These are phyloP conservation scores for Penaeus vannamei DNA, from an alignment of 1,140 invertebrate genomes.

Conservation along the genomic window DNA sequence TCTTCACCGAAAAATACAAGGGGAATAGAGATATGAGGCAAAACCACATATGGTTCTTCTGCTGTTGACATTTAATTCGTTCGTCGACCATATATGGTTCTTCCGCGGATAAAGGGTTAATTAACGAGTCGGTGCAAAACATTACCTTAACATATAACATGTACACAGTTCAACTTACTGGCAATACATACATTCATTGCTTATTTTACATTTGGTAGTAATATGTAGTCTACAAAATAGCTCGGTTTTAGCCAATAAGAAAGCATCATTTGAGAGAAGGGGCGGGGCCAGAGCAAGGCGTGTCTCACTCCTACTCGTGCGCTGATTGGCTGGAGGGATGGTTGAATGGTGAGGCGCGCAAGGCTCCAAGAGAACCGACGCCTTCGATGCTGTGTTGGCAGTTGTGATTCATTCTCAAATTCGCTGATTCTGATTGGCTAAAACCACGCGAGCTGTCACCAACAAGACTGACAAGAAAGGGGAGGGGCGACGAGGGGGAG, in stretches of 20 bases:
- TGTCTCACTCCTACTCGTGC: constrained; percentile 61
- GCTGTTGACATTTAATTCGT: too few species aligned
- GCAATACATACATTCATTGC: constrained; percentile 61
- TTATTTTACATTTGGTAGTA: constrained; percentile 52
- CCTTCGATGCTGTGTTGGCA: constrained; percentile 47
- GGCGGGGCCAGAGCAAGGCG: constrained; percentile 54
- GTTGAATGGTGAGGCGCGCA: constrained; percentile 59
- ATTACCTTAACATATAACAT: constrained; percentile 62
- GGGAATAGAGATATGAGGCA: too few species aligned
- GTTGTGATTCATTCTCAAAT: constrained; percentile 31
- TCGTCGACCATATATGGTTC: too few species aligned
- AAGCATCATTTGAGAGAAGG: constrained; percentile 28
- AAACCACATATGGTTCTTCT: too few species aligned
- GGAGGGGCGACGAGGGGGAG: background rate
- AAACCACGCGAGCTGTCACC: constrained; percentile 27
- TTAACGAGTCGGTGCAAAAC: constrained; percentile 65
- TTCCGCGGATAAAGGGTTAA: constrained; percentile 6
- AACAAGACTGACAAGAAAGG: background rate
- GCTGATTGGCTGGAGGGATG: constrained; percentile 57
- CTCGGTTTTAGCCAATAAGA: constrained; percentile 60
- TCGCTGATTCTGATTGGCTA: constrained; percentile 60
- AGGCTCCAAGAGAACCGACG: constrained; percentile 53
- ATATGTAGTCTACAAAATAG: constrained; percentile 57
- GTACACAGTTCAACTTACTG: constrained; percentile 60
- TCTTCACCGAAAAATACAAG: too few species aligned